phyloP scores from a whole-genome alignment of 2,113 vertebrate species.

The Hemicordylus capensis region DNA sequence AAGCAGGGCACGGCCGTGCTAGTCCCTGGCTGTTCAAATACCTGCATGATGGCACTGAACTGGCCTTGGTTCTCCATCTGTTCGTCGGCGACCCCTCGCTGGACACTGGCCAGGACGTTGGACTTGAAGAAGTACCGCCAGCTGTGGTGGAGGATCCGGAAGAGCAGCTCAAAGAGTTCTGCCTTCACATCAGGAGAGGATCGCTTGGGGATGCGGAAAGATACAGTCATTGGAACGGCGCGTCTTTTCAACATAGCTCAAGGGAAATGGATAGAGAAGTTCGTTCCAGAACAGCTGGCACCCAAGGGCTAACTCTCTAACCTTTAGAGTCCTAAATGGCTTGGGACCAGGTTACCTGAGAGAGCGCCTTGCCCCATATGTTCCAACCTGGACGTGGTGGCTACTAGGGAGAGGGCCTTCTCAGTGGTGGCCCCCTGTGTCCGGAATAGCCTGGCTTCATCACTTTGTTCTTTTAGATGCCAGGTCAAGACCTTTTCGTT shows the following conservation, averaged over 20 bases:
- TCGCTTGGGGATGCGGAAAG: constrained; percentile 73
- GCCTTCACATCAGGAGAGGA: constrained; percentile 96
- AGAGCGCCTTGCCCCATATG: no score
- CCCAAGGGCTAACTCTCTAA: no score
- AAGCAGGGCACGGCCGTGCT: not conserved
- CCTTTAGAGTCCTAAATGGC: no score
- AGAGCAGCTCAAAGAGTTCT: constrained; percentile 96
- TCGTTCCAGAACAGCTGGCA: no score
- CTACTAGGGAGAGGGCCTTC: no score
- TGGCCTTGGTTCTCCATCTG: constrained; percentile 96
- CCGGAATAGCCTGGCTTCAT: no score
- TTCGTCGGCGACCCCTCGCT: constrained; percentile 86
- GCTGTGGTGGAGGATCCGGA: constrained; percentile 95
- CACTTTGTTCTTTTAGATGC: no score
- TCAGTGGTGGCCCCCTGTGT: no score
- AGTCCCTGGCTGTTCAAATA: not conserved
- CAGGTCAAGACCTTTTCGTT: no score
- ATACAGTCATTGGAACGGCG: accelerated
- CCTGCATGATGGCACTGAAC: constrained; percentile 98
- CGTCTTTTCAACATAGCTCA: not conserved
- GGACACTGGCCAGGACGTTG: constrained; percentile 90
- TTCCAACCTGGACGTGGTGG: no score
- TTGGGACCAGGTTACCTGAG: no score
- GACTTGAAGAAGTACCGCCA: constrained; percentile 99
- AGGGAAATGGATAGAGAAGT: not conserved